Evolutionary conservation across 2,113 vertebrate genomes (phyloP), one percentile per base, ranked within the genome.

Genomic region (Suncus etruscus): DNA sequence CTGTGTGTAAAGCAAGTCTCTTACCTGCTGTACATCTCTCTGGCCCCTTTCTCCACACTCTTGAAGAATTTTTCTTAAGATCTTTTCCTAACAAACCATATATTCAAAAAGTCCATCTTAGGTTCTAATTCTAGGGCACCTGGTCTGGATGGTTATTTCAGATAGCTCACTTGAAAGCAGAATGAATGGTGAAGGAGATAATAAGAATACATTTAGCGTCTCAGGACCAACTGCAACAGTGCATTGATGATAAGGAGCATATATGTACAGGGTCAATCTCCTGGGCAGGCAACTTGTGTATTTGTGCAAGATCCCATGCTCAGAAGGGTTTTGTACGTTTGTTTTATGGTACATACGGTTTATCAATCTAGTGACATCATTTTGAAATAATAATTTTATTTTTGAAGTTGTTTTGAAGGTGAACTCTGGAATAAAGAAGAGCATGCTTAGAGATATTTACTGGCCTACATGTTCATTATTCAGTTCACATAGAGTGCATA

Each of bases 51-150:
- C 18, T 16, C 58, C 58, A 61, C 18, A 20, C 58, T 61, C 16
- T 7, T 11, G 68, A 54, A 47, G 73, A 78, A 24, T 78, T 74
- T 86, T 91, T 66, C 81, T 20, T 18, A 74, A 88, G 39, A 90
- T 50, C 6, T 31, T 0, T 50, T 32, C 32, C 29, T 82, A 82
- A 51, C 51, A 82, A 54, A 86, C 74, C 76, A 61, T 29, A 47
- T 16, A n/a, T 70, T 32, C 54, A 29, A 4, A 6, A 69, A 73
- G 69, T 27, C 6, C 16, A 18, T 51, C 70, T 74, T 66, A 54
- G 16, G n/a, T 58, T 91, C 65, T 80, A 18, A 50, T 25, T 88
- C 50, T 50, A 91, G 18, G 32, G 32, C 51, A 24, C 22, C 39
- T 81, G 90, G 68, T 32, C 70, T 45, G 77, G 29, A 78, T 0